Conservation (phyloP, 2,888 invertebrate species). For the Lepidochitona cinerea region DNA sequence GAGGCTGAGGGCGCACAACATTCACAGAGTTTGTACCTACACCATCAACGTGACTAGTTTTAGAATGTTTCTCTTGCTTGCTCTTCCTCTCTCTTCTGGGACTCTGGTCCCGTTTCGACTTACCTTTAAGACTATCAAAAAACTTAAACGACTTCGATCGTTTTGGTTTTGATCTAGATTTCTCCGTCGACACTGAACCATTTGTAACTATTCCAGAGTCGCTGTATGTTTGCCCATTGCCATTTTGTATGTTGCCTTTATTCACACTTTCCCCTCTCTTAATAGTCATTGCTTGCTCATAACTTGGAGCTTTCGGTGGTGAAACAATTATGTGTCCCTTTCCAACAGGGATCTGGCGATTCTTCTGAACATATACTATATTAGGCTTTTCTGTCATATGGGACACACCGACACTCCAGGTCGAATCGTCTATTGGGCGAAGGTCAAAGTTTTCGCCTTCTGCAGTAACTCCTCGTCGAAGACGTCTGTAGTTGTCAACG, state of each 20-base stretch:
- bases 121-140: not conserved
- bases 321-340: not conserved
- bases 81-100: not conserved
- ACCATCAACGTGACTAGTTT: not conserved
- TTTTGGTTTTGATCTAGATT: not conserved
- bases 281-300: not conserved
- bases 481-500: not conserved
- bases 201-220: not conserved
- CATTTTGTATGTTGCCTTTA: not conserved
- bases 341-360: not conserved
- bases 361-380: not conserved
- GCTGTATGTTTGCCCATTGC: not conserved
- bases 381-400: not conserved
- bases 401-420: not conserved
- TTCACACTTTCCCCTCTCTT: not conserved
- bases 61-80: not conserved
- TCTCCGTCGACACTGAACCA: not conserved
- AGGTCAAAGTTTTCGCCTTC: not conserved
- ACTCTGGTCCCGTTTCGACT: not conserved
- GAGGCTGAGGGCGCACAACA: not conserved
- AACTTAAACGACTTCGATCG: not conserved
- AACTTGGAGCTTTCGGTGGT: not conserved
- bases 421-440: not conserved
- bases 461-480: not conserved
- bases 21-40: not conserved